Base-by-base conservation (phyloP, 2,888 invertebrate genomes). In the Diarsia brunnea region DNA sequence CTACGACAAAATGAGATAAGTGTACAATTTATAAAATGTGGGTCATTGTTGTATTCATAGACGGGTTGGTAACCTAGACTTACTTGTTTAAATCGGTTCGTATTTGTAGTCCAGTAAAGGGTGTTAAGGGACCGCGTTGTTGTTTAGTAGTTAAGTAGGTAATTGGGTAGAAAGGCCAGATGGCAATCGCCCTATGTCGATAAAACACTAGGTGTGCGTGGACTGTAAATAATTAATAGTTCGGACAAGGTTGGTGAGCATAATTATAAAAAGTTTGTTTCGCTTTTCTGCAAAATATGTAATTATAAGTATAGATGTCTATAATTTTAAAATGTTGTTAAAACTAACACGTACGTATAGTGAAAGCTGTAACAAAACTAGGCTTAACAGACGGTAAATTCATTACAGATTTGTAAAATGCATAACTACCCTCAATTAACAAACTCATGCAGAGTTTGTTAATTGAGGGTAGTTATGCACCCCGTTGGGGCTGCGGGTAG, bases 41-140 rank as follows among this genome's bases (percentile, higher is more conserved):
- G 81, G 85, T 81, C 81, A 81, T 61, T 81, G 85, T 69, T 81
- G 27, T 69, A 74, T 81, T 81, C 84, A 81, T 85, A 51, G 45
- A 31, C 16, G 49, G 51, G 68, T n/a, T 49, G 43, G 51, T 80
- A 64, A 67, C 65, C 85, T 58, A 69, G 64, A 45, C 31, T 58
- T 63, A 51, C 19, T 31, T 31, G 7, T 53, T 21, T 53, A 55
- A 67, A 69, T 49, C 16, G n/a, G 16, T 27, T 68, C 4, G 24
- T 55, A 78, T 82, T 51, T 78, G 78, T 49, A 61, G 78, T 0
- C 31, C 24, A 10, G 10, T 66, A 77, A 78, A 66, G 21, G 27
- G 21, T 12, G 21, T 27, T 43, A 61, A 78, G 78, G 78, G 83
- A 21, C 68, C 21, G 16, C 7, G 19, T 14, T 47, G n/a, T 64